Conservation (phyloP, 2,888 invertebrate genomes). For the Meteorus colon region DNA sequence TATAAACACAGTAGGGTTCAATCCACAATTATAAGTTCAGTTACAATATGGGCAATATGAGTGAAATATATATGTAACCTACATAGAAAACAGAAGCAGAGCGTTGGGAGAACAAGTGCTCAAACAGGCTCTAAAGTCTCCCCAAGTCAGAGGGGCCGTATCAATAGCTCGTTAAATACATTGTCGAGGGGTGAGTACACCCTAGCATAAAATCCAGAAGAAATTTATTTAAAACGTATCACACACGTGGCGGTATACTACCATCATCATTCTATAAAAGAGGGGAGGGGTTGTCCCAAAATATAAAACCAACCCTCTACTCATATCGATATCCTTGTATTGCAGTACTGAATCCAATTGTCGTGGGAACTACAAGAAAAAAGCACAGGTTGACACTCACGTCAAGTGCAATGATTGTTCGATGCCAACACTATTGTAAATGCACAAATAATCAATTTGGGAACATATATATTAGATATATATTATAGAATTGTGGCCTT, state of each 20-base stretch:
- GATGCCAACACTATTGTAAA: background rate
- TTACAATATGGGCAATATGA: background rate
- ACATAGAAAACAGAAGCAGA: background rate
- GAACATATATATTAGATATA: background rate
- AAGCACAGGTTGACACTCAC: constrained; percentile 64
- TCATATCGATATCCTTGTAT: constrained; percentile 32
- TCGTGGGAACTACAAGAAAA: constrained; percentile 64
- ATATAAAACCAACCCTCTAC: constrained; percentile 22
- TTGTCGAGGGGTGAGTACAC: constrained; percentile 51
- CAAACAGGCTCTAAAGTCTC: constrained; percentile 31
- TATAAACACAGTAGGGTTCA: no score
- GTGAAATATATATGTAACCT: background rate
- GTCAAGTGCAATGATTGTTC: constrained; percentile 38
- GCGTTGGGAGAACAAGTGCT: constrained; percentile 32
- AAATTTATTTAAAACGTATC: constrained; percentile 71
- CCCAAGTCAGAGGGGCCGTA: constrained; percentile 56
- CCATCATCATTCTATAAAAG: background rate
- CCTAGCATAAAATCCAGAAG: constrained; percentile 58
- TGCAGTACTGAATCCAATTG: constrained; percentile 18
- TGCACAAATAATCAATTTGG: constrained; percentile 15
- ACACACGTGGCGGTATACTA: constrained; percentile 38
- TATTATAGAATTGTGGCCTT: no score
- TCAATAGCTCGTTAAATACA: constrained; percentile 73
- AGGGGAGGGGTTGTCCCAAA: constrained; percentile 22
- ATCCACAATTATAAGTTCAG: background rate